Conservation (phyloP, 2,113 vertebrate genomes). For the Nesoenas mayeri region DNA sequence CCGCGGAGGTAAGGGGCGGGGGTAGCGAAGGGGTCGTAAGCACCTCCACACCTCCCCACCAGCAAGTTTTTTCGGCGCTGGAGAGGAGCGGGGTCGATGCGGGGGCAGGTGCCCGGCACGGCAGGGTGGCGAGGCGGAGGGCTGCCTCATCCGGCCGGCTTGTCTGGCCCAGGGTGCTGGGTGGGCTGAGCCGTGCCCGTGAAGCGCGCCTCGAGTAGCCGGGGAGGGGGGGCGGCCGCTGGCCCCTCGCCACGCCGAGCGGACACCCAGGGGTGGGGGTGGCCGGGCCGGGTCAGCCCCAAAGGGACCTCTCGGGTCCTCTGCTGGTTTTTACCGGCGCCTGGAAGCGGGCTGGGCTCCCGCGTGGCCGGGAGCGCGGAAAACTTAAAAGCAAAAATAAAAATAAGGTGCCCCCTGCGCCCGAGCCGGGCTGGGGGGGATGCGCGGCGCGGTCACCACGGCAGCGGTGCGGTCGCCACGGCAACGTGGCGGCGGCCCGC, state of each 20-base stretch:
- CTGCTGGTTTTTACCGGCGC: background rate
- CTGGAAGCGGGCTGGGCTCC: too few relatives aligned
- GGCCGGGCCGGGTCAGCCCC: background rate
- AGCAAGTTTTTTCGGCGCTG: too few relatives aligned
- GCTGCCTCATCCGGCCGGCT: background rate
- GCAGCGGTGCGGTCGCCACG: too few relatives aligned
- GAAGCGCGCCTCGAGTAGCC: background rate
- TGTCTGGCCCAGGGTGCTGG: background rate
- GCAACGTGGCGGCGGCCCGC: background rate
- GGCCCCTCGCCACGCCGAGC: too few relatives aligned
- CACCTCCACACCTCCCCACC: too few relatives aligned
- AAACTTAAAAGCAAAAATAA: background rate
- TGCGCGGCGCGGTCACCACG: background rate
- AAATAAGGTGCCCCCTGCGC: background rate
- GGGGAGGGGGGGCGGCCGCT: too few relatives aligned
- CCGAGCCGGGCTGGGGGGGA: background rate
- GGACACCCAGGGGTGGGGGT: background rate
- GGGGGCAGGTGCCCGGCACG: too few relatives aligned
- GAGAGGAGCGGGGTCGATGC: too few relatives aligned
- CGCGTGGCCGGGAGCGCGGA: background rate
- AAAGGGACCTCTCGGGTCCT: background rate
- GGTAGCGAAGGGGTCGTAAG: too few relatives aligned
- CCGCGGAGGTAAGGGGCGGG: background rate
- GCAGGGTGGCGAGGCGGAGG: background rate
- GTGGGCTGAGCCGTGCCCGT: background rate